These are phyloP conservation scores for Pollicipes pollicipes DNA, from an alignment of 1,140 invertebrate genomes.

Conservation along the genomic window DNA sequence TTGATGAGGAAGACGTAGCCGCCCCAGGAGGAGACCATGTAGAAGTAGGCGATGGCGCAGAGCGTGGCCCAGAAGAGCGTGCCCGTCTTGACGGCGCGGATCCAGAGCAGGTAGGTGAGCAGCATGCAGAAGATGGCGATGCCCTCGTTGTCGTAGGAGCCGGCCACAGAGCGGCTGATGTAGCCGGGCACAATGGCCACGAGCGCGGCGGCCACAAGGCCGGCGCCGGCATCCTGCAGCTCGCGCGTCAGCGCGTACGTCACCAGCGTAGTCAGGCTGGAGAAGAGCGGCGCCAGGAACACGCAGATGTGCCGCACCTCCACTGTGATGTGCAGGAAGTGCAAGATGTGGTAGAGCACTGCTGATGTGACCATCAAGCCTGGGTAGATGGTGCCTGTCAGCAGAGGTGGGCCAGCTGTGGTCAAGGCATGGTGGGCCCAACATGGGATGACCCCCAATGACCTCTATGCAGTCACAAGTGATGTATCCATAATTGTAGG, in stretches of 20 bases:
- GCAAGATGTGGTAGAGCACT: conserved; percentile 69
- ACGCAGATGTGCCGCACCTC: conserved; percentile 96
- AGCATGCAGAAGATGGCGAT: conserved; percentile 99
- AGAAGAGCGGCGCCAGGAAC: conserved; percentile 91
- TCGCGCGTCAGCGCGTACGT: conserved; percentile 93
- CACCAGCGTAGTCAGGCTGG: conserved; percentile 84
- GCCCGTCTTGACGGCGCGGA: conserved; percentile 91
- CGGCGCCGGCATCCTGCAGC: conserved; percentile 76
- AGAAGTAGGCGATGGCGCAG: conserved; percentile 86
- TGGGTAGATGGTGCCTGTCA: conserved; percentile 82
- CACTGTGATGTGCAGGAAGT: conserved; percentile 80
- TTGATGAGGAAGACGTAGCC: conserved; percentile 97
- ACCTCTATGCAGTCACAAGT: no score
- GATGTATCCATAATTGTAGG: no score
- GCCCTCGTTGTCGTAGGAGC: conserved; percentile 96
- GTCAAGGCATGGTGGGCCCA: no score
- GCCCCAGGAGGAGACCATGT: conserved; percentile 98
- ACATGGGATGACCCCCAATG: no score
- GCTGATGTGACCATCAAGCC: conserved; percentile 94
- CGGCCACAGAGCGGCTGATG: conserved; percentile 90
- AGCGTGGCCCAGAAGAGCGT: conserved; percentile 79
- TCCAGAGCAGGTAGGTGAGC: conserved; percentile 93
- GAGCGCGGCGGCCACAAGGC: conserved; percentile 80
- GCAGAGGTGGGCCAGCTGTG: background rate
- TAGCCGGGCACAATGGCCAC: conserved; percentile 95